A percentile compares a stretch with the other conserved stretches of the same genome.
Evolutionary conservation across 1,140 invertebrate species (phyloP).

Genomic region (Meteorus sp.): DNA sequence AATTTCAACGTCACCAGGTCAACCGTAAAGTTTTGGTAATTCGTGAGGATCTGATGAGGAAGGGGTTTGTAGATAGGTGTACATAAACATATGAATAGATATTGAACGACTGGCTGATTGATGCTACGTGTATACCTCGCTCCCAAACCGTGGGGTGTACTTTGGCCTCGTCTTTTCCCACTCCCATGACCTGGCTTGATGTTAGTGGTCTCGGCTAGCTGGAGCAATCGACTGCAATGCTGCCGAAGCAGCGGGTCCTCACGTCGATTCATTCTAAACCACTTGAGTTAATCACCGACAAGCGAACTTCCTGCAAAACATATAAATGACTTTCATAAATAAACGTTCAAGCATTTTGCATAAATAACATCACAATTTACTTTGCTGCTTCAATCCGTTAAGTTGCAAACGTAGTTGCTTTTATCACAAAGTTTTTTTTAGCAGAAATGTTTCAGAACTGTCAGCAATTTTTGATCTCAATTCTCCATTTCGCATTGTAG

Average conservation of each 20-base stretch:
- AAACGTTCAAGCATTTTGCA: not conserved
- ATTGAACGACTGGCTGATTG: not conserved
- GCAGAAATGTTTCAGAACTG: too few species aligned
- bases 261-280: slow-evolving; percentile 52
- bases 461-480: too few species aligned
- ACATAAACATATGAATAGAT: too few species aligned
- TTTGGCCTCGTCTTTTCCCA: slow-evolving; percentile 50
- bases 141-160: slow-evolving; percentile 40
- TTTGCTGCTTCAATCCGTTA: too few species aligned
- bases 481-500: too few species aligned
- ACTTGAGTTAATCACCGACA: slow-evolving; percentile 36
- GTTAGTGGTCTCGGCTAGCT: slow-evolving; percentile 54
- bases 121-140: slow-evolving; percentile 37
- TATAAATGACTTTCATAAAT: not conserved
- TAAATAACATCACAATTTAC: too few species aligned
- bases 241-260: slow-evolving; percentile 54
- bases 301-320: slow-evolving; percentile 42
- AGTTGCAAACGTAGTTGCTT: too few species aligned
- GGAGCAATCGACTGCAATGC: slow-evolving; percentile 53
- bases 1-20: too few species aligned
- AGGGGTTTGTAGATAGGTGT: too few species aligned
- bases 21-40: too few species aligned
- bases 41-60: too few species aligned
- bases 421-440: too few species aligned
- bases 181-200: slow-evolving; percentile 52